Base-by-base conservation (phyloP, 2,113 vertebrate genomes). In the Sarotherodon lohbergeri region DNA sequence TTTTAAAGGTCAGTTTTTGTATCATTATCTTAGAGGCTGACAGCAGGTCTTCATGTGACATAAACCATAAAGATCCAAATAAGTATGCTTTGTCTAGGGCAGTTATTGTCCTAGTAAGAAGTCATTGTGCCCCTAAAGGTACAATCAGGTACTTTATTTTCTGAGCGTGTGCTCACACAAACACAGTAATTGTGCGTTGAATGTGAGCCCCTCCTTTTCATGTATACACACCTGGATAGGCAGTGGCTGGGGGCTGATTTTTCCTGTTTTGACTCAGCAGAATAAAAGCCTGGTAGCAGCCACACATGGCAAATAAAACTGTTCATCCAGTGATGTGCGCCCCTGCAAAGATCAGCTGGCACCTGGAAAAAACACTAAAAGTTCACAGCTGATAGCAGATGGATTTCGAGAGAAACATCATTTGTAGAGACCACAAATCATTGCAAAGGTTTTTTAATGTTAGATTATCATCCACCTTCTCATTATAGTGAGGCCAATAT, bases 151-250 rank as follows among this genome's bases (percentile, higher is more conserved):
- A 48, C 71, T 76, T 76, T 48, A 76, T 76, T 29, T 50, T 76
- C 71, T 76, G 24, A 48, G 71, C 13, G 2, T 78, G 0, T 76
- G 24, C 41, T 73, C 87, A 79, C 71, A 89, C 88, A 82, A 41
- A 68, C 61, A 92, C 41, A 48, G 50, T n/a, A 41, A 71, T 54
- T 56, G 52, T 87, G 68, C 76, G 19, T 84, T 89, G 27, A 80
- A 88, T 81, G 86, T 86, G 85, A 78, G 3, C 43, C 71, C 71
- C 71, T 78, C 43, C 71, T 50, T 78, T 50, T 5, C 71, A 78
- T 63, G 8, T 41, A 88, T 22, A 63, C 83, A 90, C 90, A 90
- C 85, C 88, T 88, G 90, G 78, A 61, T 24, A 17, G 68, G 82
- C 56, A 80, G 63, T 71, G 71, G 50, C 83, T 55, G 17, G 41